Evolutionary conservation across 2,888 invertebrate genomes (phyloP).

Genomic region (Sipha maydis): DNA sequence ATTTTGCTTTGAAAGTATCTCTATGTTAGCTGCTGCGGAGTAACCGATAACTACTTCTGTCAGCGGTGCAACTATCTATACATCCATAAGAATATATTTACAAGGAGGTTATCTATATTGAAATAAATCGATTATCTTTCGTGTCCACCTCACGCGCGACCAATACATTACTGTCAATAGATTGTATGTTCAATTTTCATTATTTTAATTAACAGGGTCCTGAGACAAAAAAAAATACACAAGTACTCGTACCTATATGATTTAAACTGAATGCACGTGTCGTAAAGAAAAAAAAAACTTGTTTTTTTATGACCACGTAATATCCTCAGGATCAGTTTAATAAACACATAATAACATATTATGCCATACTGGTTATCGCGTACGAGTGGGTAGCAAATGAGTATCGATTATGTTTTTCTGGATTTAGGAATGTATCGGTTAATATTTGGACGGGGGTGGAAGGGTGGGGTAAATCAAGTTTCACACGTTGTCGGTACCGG

Average conservation of each 20-base stretch:
- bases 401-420: constrained; percentile 41
- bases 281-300: not conserved
- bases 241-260: not conserved
- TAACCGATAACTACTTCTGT: not conserved
- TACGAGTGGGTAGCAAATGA: constrained; percentile 40
- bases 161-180: not conserved
- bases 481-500: not conserved
- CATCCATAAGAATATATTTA: not conserved
- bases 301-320: constrained; percentile 7
- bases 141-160: not conserved
- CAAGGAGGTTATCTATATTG: not conserved
- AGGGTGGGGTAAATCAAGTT: constrained; percentile 9
- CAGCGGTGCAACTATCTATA: not conserved
- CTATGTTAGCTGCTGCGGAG: not conserved
- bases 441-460: not conserved
- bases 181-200: not conserved
- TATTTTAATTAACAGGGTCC: not conserved
- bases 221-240: not conserved
- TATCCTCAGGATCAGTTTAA: constrained; percentile 32
- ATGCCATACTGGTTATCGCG: constrained; percentile 32
- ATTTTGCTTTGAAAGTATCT: not conserved
- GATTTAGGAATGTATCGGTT: constrained; percentile 32
- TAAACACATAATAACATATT: constrained; percentile 44
- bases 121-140: not conserved
- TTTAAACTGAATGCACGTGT: not conserved